phyloP scores from a whole-genome alignment of 2,113 vertebrate species.

The Chaetura pelagica region DNA sequence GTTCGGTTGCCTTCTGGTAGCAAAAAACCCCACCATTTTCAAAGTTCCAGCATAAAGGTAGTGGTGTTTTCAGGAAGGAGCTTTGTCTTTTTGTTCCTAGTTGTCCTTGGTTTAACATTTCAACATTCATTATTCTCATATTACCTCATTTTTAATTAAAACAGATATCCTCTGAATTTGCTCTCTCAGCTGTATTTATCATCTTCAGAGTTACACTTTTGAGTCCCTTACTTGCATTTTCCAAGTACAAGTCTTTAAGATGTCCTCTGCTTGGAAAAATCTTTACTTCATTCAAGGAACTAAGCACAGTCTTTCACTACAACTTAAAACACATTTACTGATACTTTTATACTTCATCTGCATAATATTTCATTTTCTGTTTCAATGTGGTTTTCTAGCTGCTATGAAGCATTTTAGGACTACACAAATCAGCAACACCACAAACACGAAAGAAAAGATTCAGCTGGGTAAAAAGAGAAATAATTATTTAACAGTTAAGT shows the following conservation, averaged over 20 bases:
- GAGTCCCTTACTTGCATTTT: no score
- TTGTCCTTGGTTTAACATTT: neutral
- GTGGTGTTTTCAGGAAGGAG: no score
- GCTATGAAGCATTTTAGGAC: neutral
- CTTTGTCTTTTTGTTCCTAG: neutral
- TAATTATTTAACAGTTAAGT: neutral
- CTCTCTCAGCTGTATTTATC: no score
- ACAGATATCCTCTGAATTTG: neutral
- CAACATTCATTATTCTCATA: neutral
- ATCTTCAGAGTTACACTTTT: no score
- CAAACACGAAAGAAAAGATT: neutral
- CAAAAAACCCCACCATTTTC: neutral
- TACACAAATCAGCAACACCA: neutral
- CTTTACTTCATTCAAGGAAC: neutral
- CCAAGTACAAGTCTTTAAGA: neutral
- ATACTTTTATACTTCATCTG: neutral
- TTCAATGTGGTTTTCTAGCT: neutral
- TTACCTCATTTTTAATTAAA: neutral
- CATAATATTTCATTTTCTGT: neutral
- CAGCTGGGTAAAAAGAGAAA: fast-evolving
- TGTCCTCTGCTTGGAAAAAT: neutral
- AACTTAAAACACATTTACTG: neutral
- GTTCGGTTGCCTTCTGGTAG: neutral
- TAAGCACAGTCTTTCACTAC: neutral
- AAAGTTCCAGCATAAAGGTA: neutral